phyloP scores from a whole-genome alignment of 92 coral and sea anemone species.

The Virgularia gustaviana region DNA sequence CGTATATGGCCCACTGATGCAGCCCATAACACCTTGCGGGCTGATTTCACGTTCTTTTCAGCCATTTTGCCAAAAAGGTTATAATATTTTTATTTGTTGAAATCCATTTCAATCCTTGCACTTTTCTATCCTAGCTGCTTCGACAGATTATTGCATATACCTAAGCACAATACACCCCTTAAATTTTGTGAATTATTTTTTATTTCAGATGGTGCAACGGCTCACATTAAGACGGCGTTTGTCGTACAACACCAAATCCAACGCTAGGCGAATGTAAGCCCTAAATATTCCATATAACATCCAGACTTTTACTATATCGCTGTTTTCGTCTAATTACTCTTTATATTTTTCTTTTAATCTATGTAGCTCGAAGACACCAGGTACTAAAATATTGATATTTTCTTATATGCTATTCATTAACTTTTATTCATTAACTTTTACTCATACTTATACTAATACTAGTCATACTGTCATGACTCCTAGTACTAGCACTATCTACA shows the following conservation, averaged over 20 bases:
- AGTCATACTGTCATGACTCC: no score
- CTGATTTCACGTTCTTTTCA: constrained; percentile 66
- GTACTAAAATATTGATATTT: no score
- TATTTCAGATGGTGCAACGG: constrained; percentile 89
- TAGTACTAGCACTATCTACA: no score
- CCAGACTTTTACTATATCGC: background rate
- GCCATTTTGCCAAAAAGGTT: constrained; percentile 50
- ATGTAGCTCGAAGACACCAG: constrained; percentile 94
- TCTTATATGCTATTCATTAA: no score
- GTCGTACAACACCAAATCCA: constrained; percentile 94
- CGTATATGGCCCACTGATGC: background rate
- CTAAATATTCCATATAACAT: background rate
- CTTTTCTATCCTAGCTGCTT: constrained; percentile 4
- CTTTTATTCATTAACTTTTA: no score
- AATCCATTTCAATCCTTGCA: constrained; percentile 68
- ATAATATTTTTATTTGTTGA: constrained; percentile 31
- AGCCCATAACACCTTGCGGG: constrained; percentile 72
- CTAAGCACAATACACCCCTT: constrained; percentile 15
- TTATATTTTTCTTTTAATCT: constrained; percentile 2
- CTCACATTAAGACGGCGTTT: constrained; percentile 95
- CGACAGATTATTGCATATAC: background rate
- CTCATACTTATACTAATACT: no score
- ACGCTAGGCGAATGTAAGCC: constrained; percentile 85
- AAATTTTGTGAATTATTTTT: constrained; percentile 20
- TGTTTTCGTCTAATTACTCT: constrained; percentile 22